phyloP scores from a whole-genome alignment of 2,888 invertebrate species.

The Drosophila borborema region DNA sequence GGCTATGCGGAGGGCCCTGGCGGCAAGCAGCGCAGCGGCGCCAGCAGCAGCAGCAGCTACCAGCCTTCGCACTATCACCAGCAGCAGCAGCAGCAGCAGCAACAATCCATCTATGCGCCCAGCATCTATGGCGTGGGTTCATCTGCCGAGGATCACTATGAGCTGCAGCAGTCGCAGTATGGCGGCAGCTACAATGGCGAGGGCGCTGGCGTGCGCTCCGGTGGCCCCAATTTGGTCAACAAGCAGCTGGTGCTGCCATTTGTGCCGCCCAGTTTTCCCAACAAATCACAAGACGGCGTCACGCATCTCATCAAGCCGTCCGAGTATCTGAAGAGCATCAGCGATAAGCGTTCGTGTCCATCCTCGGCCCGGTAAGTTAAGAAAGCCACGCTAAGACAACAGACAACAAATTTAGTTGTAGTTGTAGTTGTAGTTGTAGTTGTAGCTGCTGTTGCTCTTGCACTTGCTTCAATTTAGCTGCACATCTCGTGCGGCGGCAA shows the following conservation, averaged over 20 bases:
- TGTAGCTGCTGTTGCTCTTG: too few relatives aligned
- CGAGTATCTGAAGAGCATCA: constrained; percentile 95
- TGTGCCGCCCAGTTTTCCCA: constrained; percentile 95
- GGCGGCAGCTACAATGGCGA: constrained; percentile 63
- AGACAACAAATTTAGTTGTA: too few relatives aligned
- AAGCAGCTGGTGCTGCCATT: constrained; percentile 95
- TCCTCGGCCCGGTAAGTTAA: constrained; percentile 85
- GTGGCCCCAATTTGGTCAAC: constrained; percentile 90
- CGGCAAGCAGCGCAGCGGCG: constrained; percentile 54
- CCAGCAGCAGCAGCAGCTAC: constrained; percentile 46
- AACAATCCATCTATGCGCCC: constrained; percentile 70
- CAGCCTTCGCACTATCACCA: constrained; percentile 53
- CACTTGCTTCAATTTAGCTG: constrained; percentile 46
- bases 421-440: too few relatives aligned
- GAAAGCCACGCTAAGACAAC: constrained; percentile 24
- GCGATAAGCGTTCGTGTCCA: constrained; percentile 86
- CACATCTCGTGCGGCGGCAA: constrained; percentile 66
- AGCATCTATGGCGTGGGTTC: constrained; percentile 70
- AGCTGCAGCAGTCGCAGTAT: constrained; percentile 82
- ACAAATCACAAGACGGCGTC: constrained; percentile 88
- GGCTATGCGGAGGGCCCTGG: constrained; percentile 58
- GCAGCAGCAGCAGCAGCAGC: constrained; percentile 60
- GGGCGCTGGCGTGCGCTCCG: constrained; percentile 69
- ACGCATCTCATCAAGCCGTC: constrained; percentile 96
- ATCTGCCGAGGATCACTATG: constrained; percentile 83